Percentiles rank a stretch among this genome's conserved stretches.
Evolutionary conservation across 2,797 vertebrate genomes (phyloP).

Genomic region (Lepidocolaptes lacrymiger): DNA sequence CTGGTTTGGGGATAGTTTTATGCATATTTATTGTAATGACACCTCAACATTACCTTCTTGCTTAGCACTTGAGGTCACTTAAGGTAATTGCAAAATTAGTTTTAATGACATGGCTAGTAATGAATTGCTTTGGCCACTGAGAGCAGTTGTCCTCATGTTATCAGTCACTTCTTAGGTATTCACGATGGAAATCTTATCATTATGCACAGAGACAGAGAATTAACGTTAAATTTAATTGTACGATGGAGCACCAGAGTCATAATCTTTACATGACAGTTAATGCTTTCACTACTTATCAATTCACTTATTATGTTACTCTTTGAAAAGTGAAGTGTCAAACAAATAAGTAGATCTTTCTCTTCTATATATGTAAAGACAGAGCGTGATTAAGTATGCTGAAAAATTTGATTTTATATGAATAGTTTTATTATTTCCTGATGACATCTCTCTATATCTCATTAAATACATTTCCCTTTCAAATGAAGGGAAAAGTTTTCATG

Average conservation of each 20-base stretch:
- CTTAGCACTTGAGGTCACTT: conserved; percentile 17
- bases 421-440: conserved; percentile 14
- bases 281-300: conserved; percentile 75
- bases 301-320: conserved; percentile 58
- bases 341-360: conserved; percentile 51
- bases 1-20: background rate
- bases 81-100: conserved; percentile 38
- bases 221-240: conserved; percentile 75
- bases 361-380: conserved; percentile 11
- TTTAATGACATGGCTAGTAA: conserved; percentile 58
- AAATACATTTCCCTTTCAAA: background rate
- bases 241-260: conserved; percentile 48
- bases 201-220: conserved; percentile 65
- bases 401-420: conserved; percentile 5
- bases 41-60: background rate
- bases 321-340: conserved; percentile 61
- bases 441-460: background rate
- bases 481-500: background rate
- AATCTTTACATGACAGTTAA: conserved; percentile 72
- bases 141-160: conserved; percentile 57
- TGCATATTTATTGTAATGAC: background rate
- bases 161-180: conserved; percentile 62
- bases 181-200: conserved; percentile 47
- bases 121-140: conserved; percentile 23
- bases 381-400: background rate